Evolutionary conservation across 92 coral and sea anemone genomes (phyloP), one percentile per base, ranked within the genome.

Genomic region (Porites lobata): DNA sequence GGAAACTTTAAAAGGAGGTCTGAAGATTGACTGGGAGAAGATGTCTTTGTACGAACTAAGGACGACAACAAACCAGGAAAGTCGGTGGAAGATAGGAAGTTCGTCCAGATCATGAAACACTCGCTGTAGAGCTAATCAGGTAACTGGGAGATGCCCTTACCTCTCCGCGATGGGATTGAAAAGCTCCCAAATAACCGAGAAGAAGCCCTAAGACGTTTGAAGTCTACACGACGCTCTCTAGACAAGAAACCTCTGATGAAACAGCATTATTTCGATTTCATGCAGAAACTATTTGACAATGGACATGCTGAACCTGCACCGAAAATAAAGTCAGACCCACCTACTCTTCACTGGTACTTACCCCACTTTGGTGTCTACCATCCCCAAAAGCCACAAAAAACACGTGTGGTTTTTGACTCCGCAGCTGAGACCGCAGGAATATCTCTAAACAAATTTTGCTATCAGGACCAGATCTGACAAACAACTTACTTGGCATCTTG

Each of bases 291-390:
- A 0, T 2, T 87, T 7, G 91, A 80, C 0, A 59, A 65, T 1
- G 75, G 81, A 8, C 91, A 87, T n/a, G 80, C 91, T 1, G 86
- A 70, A 13, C 67, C 43, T 18, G 85, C 26, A 52, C 74, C 76
- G 59, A 11, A 20, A 3, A n/a, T 0, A 54, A 21, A 32, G 24
- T 20, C 51, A 47, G 21, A 43, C 47, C 19, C 68, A 0, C 21
- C 87, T 54, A 47, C 10, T 50, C 57, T 51, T 0, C 66, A 65
- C 52, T 87, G 86, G 79, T 87, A 87, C 26, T 74, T 79, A 0
- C 80, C 90, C 51, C 86, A 87, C 58, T 87, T 87, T 50, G 90
- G 90, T 7, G 74, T 87, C 18, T 87, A 87, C 79, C 90, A 87
- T 26, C 86, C 90, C 29, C 90, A 56, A 43, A 87, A 87, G 26